Conservation (phyloP, 1,140 invertebrate genomes). For the Sitophilus oryzae region DNA sequence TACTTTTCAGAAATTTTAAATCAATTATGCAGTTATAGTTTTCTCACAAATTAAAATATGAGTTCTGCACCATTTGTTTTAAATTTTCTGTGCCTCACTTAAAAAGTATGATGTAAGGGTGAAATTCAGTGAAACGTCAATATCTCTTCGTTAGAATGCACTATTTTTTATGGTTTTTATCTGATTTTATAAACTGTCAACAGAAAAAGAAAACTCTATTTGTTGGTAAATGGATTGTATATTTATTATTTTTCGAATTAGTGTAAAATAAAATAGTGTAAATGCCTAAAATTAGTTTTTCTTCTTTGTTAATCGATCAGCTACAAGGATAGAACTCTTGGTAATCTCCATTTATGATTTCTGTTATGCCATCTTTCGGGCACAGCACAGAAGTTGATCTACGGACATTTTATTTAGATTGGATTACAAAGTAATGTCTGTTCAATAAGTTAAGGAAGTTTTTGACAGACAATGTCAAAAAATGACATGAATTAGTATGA, state of each 20-base stretch:
- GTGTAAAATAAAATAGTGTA: conserved; percentile 38
- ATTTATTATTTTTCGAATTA: conserved; percentile 39
- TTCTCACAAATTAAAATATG: too few relatives aligned
- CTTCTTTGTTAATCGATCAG: neutral
- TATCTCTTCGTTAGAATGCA: too few relatives aligned
- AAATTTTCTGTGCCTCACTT: neutral
- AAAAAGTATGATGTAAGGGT: neutral
- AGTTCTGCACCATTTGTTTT: neutral
- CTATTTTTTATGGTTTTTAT: too few relatives aligned
- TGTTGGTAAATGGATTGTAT: conserved; percentile 35
- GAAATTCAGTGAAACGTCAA: too few relatives aligned
- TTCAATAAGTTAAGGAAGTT: too few relatives aligned
- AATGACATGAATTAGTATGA: too few relatives aligned
- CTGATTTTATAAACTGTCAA: neutral
- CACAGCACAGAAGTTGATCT: conserved; percentile 3
- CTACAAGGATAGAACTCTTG: neutral
- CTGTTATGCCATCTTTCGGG: conserved; percentile 7
- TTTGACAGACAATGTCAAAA: too few relatives aligned
- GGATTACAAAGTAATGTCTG: too few relatives aligned
- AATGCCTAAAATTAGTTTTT: conserved; percentile 24
- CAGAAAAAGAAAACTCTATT: neutral
- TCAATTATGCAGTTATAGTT: too few relatives aligned
- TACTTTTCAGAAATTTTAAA: too few relatives aligned
- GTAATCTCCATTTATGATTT: conserved; percentile 12
- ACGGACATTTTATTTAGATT: too few relatives aligned